Percentiles rank a stretch among this genome's conserved stretches.
phyloP scores from a whole-genome alignment of 2,113 vertebrate genomes.

The Anthoscopus minutus region DNA sequence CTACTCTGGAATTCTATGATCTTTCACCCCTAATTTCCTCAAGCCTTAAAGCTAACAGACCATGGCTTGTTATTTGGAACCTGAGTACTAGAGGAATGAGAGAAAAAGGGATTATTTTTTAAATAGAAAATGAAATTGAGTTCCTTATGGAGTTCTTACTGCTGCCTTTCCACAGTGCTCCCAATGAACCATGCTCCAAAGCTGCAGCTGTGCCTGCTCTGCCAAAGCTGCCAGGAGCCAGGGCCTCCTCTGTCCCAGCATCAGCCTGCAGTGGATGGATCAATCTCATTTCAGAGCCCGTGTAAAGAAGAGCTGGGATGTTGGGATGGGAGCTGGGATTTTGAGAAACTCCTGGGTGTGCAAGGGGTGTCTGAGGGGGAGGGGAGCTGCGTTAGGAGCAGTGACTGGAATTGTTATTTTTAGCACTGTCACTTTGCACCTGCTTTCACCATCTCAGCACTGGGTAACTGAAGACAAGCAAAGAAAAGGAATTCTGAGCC shows the following conservation, averaged over 20 bases:
- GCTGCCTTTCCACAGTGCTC: neutral
- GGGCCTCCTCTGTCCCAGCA: accelerated
- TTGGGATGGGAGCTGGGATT: neutral
- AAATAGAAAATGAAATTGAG: accelerated
- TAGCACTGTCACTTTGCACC: neutral
- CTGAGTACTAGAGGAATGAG: neutral
- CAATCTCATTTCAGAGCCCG: neutral
- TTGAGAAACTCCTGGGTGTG: neutral
- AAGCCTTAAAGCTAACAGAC: neutral
- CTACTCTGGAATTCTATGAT: accelerated
- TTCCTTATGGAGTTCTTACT: neutral
- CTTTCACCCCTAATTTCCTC: neutral
- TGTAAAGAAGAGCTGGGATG: neutral
- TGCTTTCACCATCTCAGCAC: neutral
- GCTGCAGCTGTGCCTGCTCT: accelerated
- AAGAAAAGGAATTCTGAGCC: neutral
- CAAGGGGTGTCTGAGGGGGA: neutral
- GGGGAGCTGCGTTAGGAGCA: neutral
- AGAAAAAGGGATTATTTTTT: neutral
- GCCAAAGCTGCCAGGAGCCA: accelerated
- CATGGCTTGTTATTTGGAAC: neutral
- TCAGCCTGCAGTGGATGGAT: accelerated
- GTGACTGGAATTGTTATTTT: neutral
- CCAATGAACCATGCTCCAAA: accelerated
- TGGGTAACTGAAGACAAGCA: neutral